These are phyloP conservation scores for Loxodonta africana DNA, from an alignment of 2,113 vertebrate species.

Conservation along the genomic window DNA sequence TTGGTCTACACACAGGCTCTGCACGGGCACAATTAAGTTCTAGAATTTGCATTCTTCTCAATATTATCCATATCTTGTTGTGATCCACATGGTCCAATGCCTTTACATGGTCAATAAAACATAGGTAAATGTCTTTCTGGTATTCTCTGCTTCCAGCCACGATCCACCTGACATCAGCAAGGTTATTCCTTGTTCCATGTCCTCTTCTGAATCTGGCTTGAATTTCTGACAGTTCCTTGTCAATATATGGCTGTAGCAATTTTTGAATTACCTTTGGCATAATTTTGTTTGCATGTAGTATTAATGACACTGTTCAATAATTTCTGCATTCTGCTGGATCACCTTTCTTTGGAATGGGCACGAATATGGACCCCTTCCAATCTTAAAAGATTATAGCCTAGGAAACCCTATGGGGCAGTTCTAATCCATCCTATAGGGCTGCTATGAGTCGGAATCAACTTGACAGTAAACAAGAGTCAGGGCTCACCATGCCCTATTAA, in stretches of 20 bases:
- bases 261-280: background rate
- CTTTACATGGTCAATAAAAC: background rate
- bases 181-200: background rate
- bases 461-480: background rate
- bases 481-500: background rate
- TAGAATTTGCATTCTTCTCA: background rate
- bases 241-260: background rate
- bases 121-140: background rate
- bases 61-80: background rate
- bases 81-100: background rate
- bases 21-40: background rate
- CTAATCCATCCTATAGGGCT: background rate
- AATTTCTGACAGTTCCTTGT: background rate
- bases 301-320: no score
- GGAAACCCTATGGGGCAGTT: background rate
- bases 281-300: no score
- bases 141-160: background rate
- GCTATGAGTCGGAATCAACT: background rate
- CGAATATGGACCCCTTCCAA: background rate
- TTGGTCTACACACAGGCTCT: background rate
- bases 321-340: no score
- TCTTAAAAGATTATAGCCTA: background rate
- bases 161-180: background rate
- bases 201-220: background rate
- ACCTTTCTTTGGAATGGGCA: no score